Base-by-base conservation (phyloP, 2,888 invertebrate genomes). In the Sylvicola cinctus region DNA sequence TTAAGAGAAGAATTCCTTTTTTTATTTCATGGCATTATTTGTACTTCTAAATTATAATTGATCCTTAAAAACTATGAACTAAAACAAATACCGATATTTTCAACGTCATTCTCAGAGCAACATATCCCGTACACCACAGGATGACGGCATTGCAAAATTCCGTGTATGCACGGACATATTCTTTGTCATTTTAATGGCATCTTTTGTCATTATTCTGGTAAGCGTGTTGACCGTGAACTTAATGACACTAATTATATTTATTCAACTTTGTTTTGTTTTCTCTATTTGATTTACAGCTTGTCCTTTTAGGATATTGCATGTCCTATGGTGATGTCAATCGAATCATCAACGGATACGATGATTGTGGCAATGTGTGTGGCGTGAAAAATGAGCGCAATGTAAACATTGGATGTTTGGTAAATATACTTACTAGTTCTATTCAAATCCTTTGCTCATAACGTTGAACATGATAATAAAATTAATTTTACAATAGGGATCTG, bases 301-400 rank as follows among this genome's bases (percentile, higher is more conserved):
- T 42, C 15, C 45, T 56, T 30, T 43, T 63, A 40, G 51, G 47
- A 2, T 61, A 61, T 40, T 61, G 67, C 46, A 41, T 63, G 35
- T 44, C 43, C 28, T 51, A 65, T 41, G 70, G 71, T 1, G 65
- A 73, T 46, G 56, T 69, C 17, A 59, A 60, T 42, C 57, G 73
- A 13, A 53, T 72, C 15, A 50, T 70, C 29, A 62, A 68, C 44
- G 74, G 74, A 7, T 68, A 68, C 44, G 74, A 75, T 45, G 61
- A 66, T 42, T 70, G 69, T 44, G 72, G 66, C 3, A 67, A 71
- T 46, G 54, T 71, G n/a, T 75, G 75, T 45, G 73, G 72, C 2
- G 38, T 34, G 5, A 48, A 51, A 14, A 44, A 44, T 38, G 15
- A 16, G 11, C 35, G 23, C n/a, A 35, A 41, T 20, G 32, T 31